Conservation (phyloP, 2,888 invertebrate genomes). For the Allygus modestus region DNA sequence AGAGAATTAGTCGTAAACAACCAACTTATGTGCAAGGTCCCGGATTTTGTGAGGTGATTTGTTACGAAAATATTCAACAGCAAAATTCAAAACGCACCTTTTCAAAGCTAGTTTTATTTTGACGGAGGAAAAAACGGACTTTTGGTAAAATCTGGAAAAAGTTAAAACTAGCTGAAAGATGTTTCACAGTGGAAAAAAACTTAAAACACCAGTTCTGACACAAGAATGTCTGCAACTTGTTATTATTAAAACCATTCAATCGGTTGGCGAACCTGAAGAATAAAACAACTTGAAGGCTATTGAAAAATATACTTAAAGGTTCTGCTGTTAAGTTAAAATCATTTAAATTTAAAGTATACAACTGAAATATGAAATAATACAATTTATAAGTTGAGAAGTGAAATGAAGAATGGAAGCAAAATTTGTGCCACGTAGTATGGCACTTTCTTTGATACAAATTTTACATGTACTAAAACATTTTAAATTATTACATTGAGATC, state of each 20-base stretch:
- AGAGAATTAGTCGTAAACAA: conserved; percentile 9
- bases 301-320: too few species aligned
- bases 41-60: background rate
- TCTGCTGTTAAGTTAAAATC: too few species aligned
- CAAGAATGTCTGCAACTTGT: conserved; percentile 14
- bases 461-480: too few species aligned
- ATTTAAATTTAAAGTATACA: too few species aligned
- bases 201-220: background rate
- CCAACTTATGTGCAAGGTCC: background rate
- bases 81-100: conserved; percentile 21
- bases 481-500: too few species aligned
- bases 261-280: too few species aligned
- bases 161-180: background rate
- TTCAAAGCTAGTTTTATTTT: conserved; percentile 42
- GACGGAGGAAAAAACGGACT: conserved; percentile 43
- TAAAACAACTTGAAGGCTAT: too few species aligned
- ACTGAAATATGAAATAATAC: too few species aligned
- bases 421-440: too few species aligned
- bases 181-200: background rate
- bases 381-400: too few species aligned
- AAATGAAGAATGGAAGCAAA: too few species aligned
- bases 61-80: background rate
- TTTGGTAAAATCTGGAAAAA: conserved; percentile 50
- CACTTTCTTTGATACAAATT: too few species aligned
- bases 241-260: background rate